A percentile compares a stretch with the other conserved stretches of the same genome.
phyloP scores from a whole-genome alignment of 2,797 vertebrate species.

The Falco rusticolus region DNA sequence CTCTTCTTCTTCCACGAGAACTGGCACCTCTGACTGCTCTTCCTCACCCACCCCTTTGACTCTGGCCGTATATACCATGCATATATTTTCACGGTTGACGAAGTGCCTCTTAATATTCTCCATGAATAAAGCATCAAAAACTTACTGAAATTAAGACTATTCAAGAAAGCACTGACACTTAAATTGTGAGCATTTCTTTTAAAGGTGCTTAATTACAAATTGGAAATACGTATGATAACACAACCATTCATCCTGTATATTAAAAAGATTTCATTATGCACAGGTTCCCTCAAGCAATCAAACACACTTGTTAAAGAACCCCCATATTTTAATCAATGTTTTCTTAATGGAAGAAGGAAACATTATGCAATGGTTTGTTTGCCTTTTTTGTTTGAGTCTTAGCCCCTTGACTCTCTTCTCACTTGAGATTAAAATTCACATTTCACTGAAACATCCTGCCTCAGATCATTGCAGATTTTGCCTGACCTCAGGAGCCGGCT shows the following conservation, averaged over 20 bases:
- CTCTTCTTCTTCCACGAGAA: background rate
- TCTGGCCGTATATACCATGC: background rate
- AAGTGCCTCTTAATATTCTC: constrained; percentile 2
- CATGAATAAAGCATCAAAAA: constrained; percentile 5
- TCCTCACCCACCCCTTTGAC: background rate
- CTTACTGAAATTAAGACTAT: constrained; percentile 29
- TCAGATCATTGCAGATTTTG: background rate
- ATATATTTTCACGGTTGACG: background rate
- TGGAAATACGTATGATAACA: background rate
- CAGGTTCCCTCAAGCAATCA: background rate
- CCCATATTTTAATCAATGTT: background rate
- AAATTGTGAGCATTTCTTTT: constrained; percentile 20
- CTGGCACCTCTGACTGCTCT: background rate
- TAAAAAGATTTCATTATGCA: background rate
- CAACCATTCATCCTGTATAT: background rate
- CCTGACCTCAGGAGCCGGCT: background rate
- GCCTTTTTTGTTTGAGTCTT: background rate
- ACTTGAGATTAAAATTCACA: background rate
- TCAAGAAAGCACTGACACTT: constrained; percentile 24
- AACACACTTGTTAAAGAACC: background rate
- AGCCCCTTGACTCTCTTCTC: background rate
- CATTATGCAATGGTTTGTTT: background rate
- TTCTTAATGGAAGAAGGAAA: background rate
- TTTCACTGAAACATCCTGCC: background rate
- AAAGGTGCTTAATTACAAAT: constrained; percentile 47